A percentile compares a stretch with the other conserved stretches of the same genome.
These are phyloP conservation scores for Luscinia luscinia DNA, from an alignment of 2,797 vertebrate genomes.

Conservation along the genomic window DNA sequence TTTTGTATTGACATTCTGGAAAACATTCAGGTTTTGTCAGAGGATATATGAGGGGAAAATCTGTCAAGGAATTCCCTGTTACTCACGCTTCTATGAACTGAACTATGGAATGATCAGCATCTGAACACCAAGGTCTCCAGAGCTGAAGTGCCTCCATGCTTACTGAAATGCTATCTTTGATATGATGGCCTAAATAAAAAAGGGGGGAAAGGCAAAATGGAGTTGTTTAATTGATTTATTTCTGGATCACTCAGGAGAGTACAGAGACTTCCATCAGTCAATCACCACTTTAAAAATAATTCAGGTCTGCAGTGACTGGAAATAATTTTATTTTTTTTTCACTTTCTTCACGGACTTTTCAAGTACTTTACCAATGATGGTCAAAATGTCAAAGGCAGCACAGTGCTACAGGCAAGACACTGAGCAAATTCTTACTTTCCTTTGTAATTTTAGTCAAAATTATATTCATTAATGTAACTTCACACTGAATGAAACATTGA, in stretches of 20 bases:
- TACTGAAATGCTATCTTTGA: background rate
- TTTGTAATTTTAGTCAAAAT: background rate
- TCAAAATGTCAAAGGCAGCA: background rate
- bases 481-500: background rate
- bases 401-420: background rate
- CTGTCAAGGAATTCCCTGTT: conserved; percentile 63
- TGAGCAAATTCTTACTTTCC: background rate
- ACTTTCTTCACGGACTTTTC: background rate
- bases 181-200: background rate
- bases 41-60: conserved; percentile 9
- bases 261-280: background rate
- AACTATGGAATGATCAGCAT: conserved; percentile 43
- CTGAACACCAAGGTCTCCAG: background rate
- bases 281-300: background rate
- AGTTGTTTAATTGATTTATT: background rate
- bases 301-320: background rate
- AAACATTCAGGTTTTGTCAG: conserved; percentile 65
- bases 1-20: conserved; percentile 66
- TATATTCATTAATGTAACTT: background rate
- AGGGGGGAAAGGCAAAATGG: accelerated
- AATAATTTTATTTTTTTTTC: background rate
- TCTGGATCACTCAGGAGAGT: background rate
- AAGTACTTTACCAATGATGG: background rate
- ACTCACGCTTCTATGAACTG: conserved; percentile 42
- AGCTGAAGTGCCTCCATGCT: background rate